Conservation (phyloP, 1,140 invertebrate genomes). For the Calosoma granatense region DNA sequence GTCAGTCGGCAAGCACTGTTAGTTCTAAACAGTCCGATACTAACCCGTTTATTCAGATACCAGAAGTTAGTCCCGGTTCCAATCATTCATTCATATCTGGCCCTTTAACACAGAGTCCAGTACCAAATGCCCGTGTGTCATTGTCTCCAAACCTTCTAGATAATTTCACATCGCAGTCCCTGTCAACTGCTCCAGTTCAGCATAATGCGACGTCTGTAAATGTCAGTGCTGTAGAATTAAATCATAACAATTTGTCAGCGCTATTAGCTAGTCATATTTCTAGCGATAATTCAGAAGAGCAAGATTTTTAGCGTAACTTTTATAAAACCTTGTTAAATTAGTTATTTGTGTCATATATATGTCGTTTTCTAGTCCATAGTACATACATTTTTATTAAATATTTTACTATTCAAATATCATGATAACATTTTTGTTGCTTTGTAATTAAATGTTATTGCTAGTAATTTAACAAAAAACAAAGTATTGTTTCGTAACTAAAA, state of each 20-base stretch:
- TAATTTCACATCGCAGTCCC: conserved; percentile 13
- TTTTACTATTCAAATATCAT: too few relatives aligned
- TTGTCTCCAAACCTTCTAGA: conserved; percentile 24
- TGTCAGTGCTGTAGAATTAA: conserved; percentile 20
- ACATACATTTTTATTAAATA: too few relatives aligned
- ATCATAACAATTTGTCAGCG: conserved; percentile 23
- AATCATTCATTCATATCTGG: conserved; percentile 31
- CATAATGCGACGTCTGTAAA: conserved; percentile 19
- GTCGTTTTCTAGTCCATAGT: too few relatives aligned
- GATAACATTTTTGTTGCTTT: too few relatives aligned
- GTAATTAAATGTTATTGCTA: too few relatives aligned
- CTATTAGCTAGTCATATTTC: conserved; percentile 23
- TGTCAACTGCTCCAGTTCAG: conserved; percentile 5
- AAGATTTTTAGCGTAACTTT: conserved; percentile 30
- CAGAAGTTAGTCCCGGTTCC: conserved; percentile 30
- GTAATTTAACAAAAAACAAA: too few relatives aligned
- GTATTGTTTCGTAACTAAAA: too few relatives aligned
- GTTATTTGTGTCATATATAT: too few relatives aligned
- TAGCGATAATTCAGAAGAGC: conserved; percentile 25
- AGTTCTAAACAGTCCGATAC: conserved; percentile 27
- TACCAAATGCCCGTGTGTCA: conserved; percentile 16
- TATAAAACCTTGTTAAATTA: too few relatives aligned
- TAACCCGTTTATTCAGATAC: conserved; percentile 29
- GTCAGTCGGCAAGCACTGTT: conserved; percentile 21
- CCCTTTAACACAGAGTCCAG: conserved; percentile 22